These are phyloP conservation scores for Chionomys nivalis DNA, from an alignment of 2,113 vertebrate genomes.

Conservation along the genomic window DNA sequence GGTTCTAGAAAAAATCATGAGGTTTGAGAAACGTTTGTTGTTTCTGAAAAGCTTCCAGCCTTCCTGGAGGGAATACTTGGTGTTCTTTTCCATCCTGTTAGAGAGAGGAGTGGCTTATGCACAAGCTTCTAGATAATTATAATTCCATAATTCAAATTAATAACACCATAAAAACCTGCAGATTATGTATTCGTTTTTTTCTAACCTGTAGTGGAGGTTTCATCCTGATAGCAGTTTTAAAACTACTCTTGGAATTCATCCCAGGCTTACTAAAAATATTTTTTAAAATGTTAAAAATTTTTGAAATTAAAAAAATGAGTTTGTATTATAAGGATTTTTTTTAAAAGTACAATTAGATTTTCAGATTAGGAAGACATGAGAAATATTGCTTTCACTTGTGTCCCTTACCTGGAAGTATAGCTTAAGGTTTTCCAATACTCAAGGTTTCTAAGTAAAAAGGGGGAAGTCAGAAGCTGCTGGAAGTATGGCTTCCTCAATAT, in stretches of 20 bases:
- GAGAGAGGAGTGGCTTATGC: conserved; percentile 54
- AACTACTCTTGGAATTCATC: conserved; percentile 61
- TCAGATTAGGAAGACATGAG: conserved; percentile 43
- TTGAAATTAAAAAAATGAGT: conserved; percentile 53
- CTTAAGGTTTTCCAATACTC: conserved; percentile 55
- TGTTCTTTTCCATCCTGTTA: conserved; percentile 54
- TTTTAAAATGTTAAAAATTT: conserved; percentile 40
- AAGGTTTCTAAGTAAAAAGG: neutral
- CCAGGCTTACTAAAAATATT: conserved; percentile 56
- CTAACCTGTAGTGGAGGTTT: conserved; percentile 27
- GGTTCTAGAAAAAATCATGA: conserved; percentile 42
- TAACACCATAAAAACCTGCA: conserved; percentile 74
- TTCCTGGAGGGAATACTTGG: conserved; percentile 57
- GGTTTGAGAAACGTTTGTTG: conserved; percentile 50
- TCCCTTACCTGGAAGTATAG: conserved; percentile 33
- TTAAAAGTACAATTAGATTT: conserved; percentile 39
- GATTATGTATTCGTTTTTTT: conserved; percentile 68
- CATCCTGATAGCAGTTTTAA: conserved; percentile 47
- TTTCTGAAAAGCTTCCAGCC: conserved; percentile 69
- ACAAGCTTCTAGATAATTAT: conserved; percentile 55
- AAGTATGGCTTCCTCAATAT: neutral
- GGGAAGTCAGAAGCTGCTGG: neutral
- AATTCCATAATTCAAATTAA: conserved; percentile 80
- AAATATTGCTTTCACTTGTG: conserved; percentile 68
- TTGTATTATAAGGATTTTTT: neutral